These are phyloP conservation scores for Microcebus tavaratra DNA, from an alignment of 2,113 vertebrate genomes.

Conservation along the genomic window DNA sequence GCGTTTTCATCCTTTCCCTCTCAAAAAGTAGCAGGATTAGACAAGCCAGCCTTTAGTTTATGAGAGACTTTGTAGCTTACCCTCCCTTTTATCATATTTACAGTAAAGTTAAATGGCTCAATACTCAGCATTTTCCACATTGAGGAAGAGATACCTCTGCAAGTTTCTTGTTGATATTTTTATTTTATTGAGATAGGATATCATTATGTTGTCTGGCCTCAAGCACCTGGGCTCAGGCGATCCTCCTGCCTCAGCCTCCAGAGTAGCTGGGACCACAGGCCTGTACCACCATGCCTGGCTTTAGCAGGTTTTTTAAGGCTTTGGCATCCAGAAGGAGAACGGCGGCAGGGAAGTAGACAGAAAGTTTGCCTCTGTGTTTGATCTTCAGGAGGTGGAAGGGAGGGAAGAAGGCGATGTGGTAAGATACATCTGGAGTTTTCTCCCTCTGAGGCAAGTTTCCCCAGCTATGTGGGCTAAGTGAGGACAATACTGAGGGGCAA, in stretches of 20 bases:
- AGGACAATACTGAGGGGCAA: background rate
- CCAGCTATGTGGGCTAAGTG: background rate
- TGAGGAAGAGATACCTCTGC: background rate
- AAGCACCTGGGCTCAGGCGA: too few species aligned
- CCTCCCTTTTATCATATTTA: background rate
- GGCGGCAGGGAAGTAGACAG: background rate
- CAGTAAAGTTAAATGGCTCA: background rate
- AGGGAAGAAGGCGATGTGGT: background rate
- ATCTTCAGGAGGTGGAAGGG: background rate
- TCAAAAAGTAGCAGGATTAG: background rate
- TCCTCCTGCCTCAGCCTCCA: background rate
- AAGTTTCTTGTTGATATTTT: background rate
- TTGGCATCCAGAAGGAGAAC: background rate
- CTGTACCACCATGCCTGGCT: background rate
- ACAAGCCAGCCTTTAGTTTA: background rate
- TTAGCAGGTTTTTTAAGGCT: background rate
- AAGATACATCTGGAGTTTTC: background rate
- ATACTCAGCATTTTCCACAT: background rate
- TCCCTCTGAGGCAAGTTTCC: background rate
- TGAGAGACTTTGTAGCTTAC: background rate
- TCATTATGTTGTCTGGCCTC: background rate
- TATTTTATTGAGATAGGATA: background rate
- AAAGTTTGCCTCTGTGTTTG: background rate
- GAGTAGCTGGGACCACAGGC: background rate
- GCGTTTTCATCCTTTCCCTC: background rate